Conservation (phyloP, 2,888 invertebrate genomes). For the Chalcis sispes region DNA sequence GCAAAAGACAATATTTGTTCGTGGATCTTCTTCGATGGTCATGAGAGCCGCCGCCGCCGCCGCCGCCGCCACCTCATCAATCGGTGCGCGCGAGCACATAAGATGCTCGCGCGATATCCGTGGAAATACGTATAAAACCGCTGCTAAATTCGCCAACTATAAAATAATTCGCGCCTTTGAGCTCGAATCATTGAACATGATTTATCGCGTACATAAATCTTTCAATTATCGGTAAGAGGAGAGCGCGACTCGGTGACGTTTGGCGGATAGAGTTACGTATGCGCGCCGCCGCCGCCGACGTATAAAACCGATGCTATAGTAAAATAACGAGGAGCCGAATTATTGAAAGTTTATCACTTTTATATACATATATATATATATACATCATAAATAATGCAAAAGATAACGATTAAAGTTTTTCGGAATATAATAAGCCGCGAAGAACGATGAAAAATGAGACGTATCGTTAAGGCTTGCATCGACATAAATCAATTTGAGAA, state of each 20-base stretch:
- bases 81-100: not conserved
- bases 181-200: constrained; percentile 17
- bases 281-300: no score
- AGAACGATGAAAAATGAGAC: not conserved
- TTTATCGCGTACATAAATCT: constrained; percentile 32
- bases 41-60: no score
- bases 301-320: no score
- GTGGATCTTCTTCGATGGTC: not conserved
- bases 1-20: constrained; percentile 30
- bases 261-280: constrained; percentile 10
- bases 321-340: not conserved
- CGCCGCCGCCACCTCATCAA: no score
- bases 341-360: not conserved
- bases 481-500: not conserved
- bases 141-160: not conserved
- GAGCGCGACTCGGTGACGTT: no score
- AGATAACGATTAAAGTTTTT: not conserved
- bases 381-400: not conserved
- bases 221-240: constrained; percentile 25
- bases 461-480: not conserved
- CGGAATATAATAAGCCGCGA: not conserved
- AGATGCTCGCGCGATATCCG: not conserved
- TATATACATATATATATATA: not conserved
- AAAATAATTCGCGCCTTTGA: constrained; percentile 29
- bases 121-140: constrained; percentile 6